A percentile compares a stretch with the other conserved stretches of the same genome.
Evolutionary conservation across 1,140 invertebrate species (phyloP).

Genomic region (Acyrthosiphon pisum): DNA sequence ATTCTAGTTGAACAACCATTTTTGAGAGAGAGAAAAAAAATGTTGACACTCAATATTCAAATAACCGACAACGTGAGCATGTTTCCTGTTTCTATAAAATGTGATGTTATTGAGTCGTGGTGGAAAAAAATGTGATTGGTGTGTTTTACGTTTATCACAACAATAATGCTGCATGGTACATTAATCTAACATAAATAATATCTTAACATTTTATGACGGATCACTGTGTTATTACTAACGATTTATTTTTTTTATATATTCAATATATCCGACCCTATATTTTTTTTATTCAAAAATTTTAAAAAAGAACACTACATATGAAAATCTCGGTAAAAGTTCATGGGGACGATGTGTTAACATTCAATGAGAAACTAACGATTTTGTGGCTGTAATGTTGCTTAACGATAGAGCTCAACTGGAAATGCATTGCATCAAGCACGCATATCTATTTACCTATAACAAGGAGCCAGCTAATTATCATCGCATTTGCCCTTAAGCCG

Average conservation of each 20-base stretch:
- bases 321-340: background rate
- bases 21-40: background rate
- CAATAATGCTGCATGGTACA: background rate
- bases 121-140: fast-evolving
- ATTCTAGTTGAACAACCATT: background rate
- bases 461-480: background rate
- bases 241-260: background rate
- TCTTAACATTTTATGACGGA: background rate
- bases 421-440: background rate
- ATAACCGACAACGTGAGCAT: background rate
- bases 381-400: background rate
- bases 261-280: background rate
- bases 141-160: background rate
- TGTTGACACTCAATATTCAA: background rate
- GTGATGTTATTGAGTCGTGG: background rate
- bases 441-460: background rate
- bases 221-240: background rate
- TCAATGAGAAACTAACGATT: background rate
- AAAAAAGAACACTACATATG: background rate
- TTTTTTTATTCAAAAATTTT: background rate
- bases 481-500: background rate
- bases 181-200: background rate
- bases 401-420: background rate
- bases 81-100: background rate
- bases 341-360: background rate